These are phyloP conservation scores for Dasyprocta punctata DNA, from an alignment of 2,113 vertebrate species.

Conservation along the genomic window DNA sequence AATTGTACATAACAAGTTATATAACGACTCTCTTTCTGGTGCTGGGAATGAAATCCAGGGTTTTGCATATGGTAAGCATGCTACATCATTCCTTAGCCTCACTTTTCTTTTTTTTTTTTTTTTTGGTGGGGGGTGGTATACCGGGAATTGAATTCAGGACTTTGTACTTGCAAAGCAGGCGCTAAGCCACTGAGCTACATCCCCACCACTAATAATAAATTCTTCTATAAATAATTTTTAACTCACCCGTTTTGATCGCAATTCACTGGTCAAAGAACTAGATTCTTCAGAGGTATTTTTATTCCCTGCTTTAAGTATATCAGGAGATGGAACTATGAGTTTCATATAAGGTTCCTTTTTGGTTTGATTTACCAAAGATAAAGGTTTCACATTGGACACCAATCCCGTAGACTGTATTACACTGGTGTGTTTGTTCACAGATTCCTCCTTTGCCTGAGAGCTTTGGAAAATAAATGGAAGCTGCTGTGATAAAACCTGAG, in stretches of 20 bases:
- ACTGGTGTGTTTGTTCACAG: slow-evolving; percentile 94
- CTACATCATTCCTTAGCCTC: neutral
- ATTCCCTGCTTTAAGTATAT: slow-evolving; percentile 89
- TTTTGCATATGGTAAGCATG: neutral
- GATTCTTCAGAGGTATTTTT: slow-evolving; percentile 90
- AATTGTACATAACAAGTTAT: neutral
- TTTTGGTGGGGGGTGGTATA: no score
- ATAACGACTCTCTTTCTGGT: neutral
- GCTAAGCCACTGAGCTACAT: no score
- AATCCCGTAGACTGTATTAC: slow-evolving; percentile 95
- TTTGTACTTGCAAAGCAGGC: no score
- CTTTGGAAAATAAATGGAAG: slow-evolving; percentile 91
- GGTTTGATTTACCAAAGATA: slow-evolving; percentile 92
- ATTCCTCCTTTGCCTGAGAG: slow-evolving; percentile 91
- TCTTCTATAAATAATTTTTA: slow-evolving; percentile 33
- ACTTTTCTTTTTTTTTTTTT: neutral
- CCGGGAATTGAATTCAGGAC: no score
- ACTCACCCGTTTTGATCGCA: slow-evolving; percentile 92
- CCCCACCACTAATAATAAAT: no score
- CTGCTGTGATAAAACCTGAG: slow-evolving; percentile 91
- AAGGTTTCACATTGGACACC: slow-evolving; percentile 89
- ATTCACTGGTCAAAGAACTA: slow-evolving; percentile 87
- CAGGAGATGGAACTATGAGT: slow-evolving; percentile 87
- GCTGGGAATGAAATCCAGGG: neutral
- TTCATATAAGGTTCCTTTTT: slow-evolving; percentile 92